Base-by-base conservation (phyloP, 2,113 vertebrate species). In the Dromiciops gliroides region DNA sequence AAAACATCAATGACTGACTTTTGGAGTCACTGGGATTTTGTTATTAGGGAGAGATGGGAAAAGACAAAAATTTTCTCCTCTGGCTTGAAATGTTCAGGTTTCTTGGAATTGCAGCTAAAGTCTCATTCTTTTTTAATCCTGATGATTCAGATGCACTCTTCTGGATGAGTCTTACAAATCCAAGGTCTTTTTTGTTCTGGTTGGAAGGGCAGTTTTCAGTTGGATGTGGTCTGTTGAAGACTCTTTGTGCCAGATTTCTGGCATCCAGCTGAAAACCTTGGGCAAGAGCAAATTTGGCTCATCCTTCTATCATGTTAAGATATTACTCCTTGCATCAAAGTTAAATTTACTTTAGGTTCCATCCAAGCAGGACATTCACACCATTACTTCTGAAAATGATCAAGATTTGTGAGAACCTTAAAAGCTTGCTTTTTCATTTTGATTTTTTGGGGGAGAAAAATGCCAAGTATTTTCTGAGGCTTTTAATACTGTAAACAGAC, bases 91-190 rank as follows among this genome's bases (percentile, higher is more conserved):
- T 83, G n/a, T 83, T 37, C n/a, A 92, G 49, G 91, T 89, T 95
- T 92, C 92, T 95, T 95, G 92, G 91, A 96, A 96, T 90, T 95
- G 88, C n/a, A 89, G 47, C 75, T 94, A 90, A 16, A 93, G 28
- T 47, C 48, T 60, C 92, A 60, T 44, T 89, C 3, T 89, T 97
- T 91, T 83, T 75, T 19, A 22, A 91, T 94, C 37, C 0, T 92
- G 89, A 90, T 83, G 60, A 92, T 19, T 93, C n/a, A 10, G 48
- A 8, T 94, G n/a, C 89, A 23, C 22, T 23, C n/a, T 92, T 90
- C 93, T 90, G 90, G 92, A 91, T 12, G 92, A 90, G 90, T 94
- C 48, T 95, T 92, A 89, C 26, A 94, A 52, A 9, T 26, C 28
- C 7, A 93, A 44, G 8, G 10, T 31, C n/a, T 91, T 90, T 83